Evolutionary conservation across 1,140 invertebrate genomes (phyloP), one percentile per base, ranked within the genome.

Genomic region (Tribolium castaneum): DNA sequence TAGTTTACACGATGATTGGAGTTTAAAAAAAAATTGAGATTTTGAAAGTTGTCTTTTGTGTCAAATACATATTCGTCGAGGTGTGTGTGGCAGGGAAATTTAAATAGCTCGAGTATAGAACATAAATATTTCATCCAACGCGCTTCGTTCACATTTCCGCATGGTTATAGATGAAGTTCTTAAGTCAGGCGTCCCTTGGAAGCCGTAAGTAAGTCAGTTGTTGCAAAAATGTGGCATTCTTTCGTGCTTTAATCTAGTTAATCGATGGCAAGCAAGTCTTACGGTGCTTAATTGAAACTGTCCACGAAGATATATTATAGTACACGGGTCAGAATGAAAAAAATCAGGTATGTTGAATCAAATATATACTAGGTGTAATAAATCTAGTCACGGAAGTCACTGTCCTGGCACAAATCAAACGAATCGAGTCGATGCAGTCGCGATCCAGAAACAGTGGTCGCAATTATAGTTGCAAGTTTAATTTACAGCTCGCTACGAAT

Each of bases 401-500:
- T 30, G 59, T 35, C 25, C 34, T 66, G 59, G 59, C 59, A 66
- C 59, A 66, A 66, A 66, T 66, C 59, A 66, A 66, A 66, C 59
- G 54, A 59, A 59, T 59, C 19, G 54, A 59, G 19, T 59, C 19
- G 34, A 35, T 66, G 59, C 59, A 22, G 25, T 25, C n/a, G 54
- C 22, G 10, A 59, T 66, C 14, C 59, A 66, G 59, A 66, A 66
- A 66, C 59, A 66, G 25, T 66, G 59, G 10, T 35, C 59, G 59
- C 59, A 66, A 66, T 66, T 66, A 66, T 66, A 14, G 59, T 66
- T 34, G 59, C 59, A 14, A 14, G 45, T 72, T 75, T 75, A 75
- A 75, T 75, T 75, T 75, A 75, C 35, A 75, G 34, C 73, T 62
- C 6, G 30, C 22, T 56, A 62, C 73, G 56, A 59, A 75, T 75